Conservation (phyloP, 2,797 vertebrate genomes). For the Cuniculus paca region DNA sequence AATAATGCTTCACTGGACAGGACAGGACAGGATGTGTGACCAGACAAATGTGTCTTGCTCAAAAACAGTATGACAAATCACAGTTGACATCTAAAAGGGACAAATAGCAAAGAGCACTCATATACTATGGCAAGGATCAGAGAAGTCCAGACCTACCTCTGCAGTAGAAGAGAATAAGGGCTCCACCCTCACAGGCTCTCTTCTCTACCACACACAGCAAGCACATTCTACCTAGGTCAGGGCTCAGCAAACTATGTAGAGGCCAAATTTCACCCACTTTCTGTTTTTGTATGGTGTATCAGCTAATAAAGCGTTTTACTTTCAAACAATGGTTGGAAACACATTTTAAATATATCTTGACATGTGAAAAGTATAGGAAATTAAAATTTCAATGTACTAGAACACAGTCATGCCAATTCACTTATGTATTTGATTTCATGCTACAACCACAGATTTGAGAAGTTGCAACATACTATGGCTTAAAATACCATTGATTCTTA, state of each 20-base stretch:
- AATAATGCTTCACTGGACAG: neutral
- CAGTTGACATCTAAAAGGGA: neutral
- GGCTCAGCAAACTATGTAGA: neutral
- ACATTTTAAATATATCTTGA: neutral
- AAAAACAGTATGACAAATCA: constrained; percentile 14
- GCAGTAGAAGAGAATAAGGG: neutral
- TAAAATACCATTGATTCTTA: neutral
- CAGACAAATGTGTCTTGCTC: constrained; percentile 28
- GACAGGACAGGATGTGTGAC: neutral
- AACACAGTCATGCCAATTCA: neutral
- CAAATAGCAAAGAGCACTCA: neutral
- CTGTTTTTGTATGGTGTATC: neutral
- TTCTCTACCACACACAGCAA: neutral
- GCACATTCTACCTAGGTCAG: neutral
- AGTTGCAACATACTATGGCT: neutral
- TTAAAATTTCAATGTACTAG: neutral
- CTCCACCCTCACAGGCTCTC: neutral
- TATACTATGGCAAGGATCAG: neutral
- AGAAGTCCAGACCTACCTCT: neutral
- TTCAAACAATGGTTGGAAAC: neutral
- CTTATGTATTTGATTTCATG: neutral
- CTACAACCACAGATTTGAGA: neutral
- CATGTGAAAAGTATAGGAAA: neutral
- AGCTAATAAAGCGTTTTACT: neutral
- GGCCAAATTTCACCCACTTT: neutral